These are phyloP conservation scores for Invenusta paracnida DNA, from an alignment of 2,888 invertebrate genomes.

Conservation along the genomic window DNA sequence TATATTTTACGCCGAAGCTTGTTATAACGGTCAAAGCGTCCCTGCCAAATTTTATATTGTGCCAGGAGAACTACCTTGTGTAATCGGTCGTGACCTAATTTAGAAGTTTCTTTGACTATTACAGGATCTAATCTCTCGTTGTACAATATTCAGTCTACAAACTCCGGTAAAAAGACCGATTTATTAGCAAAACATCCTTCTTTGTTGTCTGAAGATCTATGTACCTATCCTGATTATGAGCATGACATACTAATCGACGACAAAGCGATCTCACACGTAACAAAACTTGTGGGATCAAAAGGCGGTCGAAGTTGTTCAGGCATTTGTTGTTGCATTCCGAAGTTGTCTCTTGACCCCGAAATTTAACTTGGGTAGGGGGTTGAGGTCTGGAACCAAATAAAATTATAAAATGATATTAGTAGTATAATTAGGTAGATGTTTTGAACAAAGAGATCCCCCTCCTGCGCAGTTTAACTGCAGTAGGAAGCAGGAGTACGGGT, in stretches of 20 bases:
- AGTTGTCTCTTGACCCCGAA: no score
- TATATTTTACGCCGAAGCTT: neutral
- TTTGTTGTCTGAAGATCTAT: neutral
- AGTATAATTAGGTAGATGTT: no score
- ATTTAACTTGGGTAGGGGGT: no score
- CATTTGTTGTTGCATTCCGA: no score
- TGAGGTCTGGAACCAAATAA: no score
- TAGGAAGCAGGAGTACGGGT: no score
- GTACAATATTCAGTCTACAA: neutral
- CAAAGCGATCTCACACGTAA: neutral
- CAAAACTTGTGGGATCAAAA: no score
- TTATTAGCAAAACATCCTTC: neutral
- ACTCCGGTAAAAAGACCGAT: neutral
- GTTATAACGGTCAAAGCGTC: neutral
- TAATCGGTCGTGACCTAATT: conserved; percentile 13
- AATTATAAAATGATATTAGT: no score
- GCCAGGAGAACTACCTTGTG: neutral
- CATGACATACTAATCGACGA: neutral
- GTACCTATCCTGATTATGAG: neutral
- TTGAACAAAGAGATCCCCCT: no score
- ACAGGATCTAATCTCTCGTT: neutral
- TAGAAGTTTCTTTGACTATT: neutral
- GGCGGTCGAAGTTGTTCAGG: no score
- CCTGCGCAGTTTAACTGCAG: no score
- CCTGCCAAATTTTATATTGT: neutral